phyloP scores from a whole-genome alignment of 2,113 vertebrate species.

The Oreochromis aureus region DNA sequence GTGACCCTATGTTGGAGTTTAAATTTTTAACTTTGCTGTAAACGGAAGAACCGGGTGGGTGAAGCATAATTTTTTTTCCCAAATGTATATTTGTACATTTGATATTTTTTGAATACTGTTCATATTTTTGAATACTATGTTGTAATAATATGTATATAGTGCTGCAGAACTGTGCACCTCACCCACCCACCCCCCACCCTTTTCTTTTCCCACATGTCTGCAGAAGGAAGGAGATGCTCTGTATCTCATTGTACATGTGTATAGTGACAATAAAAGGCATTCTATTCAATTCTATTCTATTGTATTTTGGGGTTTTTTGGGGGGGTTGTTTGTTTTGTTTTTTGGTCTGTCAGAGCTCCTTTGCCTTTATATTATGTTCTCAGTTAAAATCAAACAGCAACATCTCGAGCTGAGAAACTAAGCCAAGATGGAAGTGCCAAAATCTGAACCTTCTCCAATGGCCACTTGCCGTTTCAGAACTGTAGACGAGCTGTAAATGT shows the following conservation, averaged over 20 bases:
- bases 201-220: background rate
- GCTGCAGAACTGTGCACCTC: background rate
- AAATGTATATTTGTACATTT: background rate
- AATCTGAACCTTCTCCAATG: background rate
- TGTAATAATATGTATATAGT: too few species aligned
- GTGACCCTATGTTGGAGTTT: background rate
- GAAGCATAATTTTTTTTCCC: background rate
- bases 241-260: background rate
- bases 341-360: background rate
- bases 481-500: background rate
- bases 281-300: background rate
- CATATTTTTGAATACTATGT: background rate
- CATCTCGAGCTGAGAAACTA: background rate
- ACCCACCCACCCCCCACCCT: too few species aligned
- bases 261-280: background rate
- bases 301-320: background rate
- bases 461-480: background rate
- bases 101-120: background rate
- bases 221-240: background rate
- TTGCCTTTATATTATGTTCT: background rate
- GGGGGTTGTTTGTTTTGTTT: background rate
- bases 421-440: background rate
- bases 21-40: background rate
- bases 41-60: background rate
- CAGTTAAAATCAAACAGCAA: background rate